Evolutionary conservation across 2,113 vertebrate genomes (phyloP), one percentile per base, ranked within the genome.

Genomic region (Dicentrarchus labrax): DNA sequence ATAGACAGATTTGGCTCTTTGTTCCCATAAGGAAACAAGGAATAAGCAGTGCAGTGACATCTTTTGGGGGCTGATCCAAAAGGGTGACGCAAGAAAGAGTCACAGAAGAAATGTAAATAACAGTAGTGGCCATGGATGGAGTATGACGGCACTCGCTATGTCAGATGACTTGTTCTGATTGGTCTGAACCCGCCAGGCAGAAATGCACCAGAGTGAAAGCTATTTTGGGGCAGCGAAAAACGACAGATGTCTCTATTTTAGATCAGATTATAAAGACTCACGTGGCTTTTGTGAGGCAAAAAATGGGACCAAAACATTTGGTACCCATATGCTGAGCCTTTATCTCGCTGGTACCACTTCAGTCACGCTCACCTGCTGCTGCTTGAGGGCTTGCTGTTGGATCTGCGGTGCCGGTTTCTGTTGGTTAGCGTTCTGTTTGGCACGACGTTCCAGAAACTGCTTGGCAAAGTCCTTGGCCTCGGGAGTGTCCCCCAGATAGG

Each of bases 381-480:
- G 88, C 87, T 94, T 95, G 76, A 88, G 78, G 62, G 81, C 43
- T 67, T 90, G 93, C 86, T 94, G 96, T 78, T 94, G 95, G 60
- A 91, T 96, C 59, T 95, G 97, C 66, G 94, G 95, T 61, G 96
- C 94, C 76, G 93, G 95, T 76, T 96, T 96, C 88, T 97, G 97
- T 91, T 98, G 98, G 91, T 92, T 97, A 85, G 95, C 94, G 90
- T 98, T 99, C 95, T 99, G 98, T 96, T 99, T 99, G 97, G 98
- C 97, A 96, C 98, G 98, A 73, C 98, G 98, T 93, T 99, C 99
- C 50, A 99, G 95, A 95, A 99, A 99, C 96, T 99, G 98, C 96
- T 98, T 99, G 95, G 98, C 98, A 95, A 99, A 99, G 93, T 99
- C 99, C 95, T 99, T 99, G 93, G 98, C 98, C 93, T 99, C 98